These are phyloP conservation scores for Drosophila kokeensis DNA, from an alignment of 2,888 invertebrate genomes.

Conservation along the genomic window DNA sequence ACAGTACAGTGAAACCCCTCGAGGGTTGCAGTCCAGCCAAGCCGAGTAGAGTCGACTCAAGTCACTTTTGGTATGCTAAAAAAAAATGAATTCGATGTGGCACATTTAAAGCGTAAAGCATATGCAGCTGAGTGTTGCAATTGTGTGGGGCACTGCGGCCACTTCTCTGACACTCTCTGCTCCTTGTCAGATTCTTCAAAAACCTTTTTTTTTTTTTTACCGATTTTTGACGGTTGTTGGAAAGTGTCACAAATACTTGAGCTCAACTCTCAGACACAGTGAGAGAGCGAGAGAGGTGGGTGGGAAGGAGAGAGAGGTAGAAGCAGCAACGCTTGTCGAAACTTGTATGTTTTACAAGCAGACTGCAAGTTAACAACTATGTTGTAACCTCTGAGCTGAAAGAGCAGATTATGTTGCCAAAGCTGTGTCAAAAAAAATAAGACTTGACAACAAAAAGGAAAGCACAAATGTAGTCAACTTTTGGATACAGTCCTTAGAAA, in stretches of 20 bases:
- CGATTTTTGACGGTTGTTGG: constrained; percentile 61
- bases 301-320: constrained; percentile 12
- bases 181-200: constrained; percentile 37
- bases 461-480: not conserved
- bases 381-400: constrained; percentile 1
- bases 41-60: not conserved
- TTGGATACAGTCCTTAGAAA: not conserved
- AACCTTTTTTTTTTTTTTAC: constrained; percentile 22
- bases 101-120: constrained; percentile 54
- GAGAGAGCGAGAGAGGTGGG: constrained; percentile 18
- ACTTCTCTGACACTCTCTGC: constrained; percentile 9
- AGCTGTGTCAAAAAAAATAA: not conserved
- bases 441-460: not conserved
- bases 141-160: constrained; percentile 19
- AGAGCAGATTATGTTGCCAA: constrained; percentile 8
- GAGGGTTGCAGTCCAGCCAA: constrained; percentile 39
- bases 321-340: not conserved
- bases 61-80: constrained; percentile 42
- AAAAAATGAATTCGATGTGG: constrained; percentile 59
- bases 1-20: constrained; percentile 33
- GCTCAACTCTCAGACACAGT: constrained; percentile 29
- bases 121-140: constrained; percentile 16
- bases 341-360: constrained; percentile 29
- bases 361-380: constrained; percentile 21
- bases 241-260: constrained; percentile 72